A percentile compares a stretch with the other conserved stretches of the same genome.
These are phyloP conservation scores for Dreissena polymorpha DNA, from an alignment of 1,140 invertebrate species.

Conservation along the genomic window DNA sequence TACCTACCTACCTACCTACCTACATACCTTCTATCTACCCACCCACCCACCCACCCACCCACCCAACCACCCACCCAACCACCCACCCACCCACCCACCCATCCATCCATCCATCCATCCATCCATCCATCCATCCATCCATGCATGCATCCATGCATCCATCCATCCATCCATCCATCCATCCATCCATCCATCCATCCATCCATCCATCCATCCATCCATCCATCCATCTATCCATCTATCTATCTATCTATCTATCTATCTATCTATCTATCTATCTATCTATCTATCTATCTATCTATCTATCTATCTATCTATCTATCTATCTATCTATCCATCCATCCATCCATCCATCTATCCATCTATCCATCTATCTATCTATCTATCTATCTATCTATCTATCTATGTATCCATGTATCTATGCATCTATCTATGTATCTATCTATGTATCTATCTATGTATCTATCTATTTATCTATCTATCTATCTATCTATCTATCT, in stretches of 20 bases:
- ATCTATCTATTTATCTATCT: too few relatives aligned
- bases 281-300: neutral
- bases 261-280: constrained; percentile 3
- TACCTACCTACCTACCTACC: too few relatives aligned
- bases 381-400: too few relatives aligned
- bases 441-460: too few relatives aligned
- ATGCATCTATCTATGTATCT: too few relatives aligned
- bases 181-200: neutral
- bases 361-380: neutral
- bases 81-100: neutral
- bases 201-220: neutral
- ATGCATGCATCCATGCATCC: too few relatives aligned
- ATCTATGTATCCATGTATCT: too few relatives aligned
- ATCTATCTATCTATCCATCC: neutral
- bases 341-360: neutral
- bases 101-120: too few relatives aligned
- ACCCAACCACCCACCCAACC: neutral
- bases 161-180: neutral
- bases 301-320: neutral
- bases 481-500: too few relatives aligned
- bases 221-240: neutral
- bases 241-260: constrained; percentile 3
- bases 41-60: neutral
- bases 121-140: too few relatives aligned
- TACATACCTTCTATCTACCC: neutral